These are phyloP conservation scores for Cheumatopsyche charites DNA, from an alignment of 1,140 invertebrate genomes.

Conservation along the genomic window DNA sequence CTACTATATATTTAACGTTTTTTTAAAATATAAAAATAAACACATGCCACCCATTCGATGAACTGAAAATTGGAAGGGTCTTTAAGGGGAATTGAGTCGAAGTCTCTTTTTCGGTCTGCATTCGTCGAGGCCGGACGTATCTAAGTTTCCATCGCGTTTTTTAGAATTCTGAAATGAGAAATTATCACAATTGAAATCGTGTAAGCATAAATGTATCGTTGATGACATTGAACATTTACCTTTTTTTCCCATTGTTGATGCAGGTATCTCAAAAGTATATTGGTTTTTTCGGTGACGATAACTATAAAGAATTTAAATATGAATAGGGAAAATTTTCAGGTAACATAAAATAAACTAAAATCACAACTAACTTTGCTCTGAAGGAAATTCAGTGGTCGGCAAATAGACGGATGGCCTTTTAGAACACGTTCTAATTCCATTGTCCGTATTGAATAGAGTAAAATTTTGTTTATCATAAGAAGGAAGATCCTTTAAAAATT, in stretches of 20 bases:
- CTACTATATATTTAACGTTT: background rate
- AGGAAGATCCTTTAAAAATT: conserved; percentile 90
- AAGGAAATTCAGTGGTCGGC: conserved; percentile 86
- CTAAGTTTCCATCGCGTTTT: conserved; percentile 61
- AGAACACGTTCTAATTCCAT: conserved; percentile 79
- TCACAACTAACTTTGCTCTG: conserved; percentile 86
- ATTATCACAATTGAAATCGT: conserved; percentile 33
- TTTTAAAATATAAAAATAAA: conserved; percentile 26
- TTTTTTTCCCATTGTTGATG: conserved; percentile 96
- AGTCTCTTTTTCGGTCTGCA: conserved; percentile 57
- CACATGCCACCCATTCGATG: background rate
- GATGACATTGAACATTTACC: conserved; percentile 53
- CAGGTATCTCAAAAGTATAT: conserved; percentile 89
- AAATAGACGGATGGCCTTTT: conserved; percentile 89
- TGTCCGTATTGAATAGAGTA: conserved; percentile 85
- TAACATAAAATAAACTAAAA: no score
- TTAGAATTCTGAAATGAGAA: conserved; percentile 58
- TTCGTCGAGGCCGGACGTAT: conserved; percentile 52
- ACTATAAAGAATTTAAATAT: conserved; percentile 67
- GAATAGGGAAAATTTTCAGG: background rate
- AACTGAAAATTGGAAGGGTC: conserved; percentile 8
- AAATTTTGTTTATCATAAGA: conserved; percentile 92
- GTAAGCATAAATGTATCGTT: background rate
- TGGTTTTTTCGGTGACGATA: conserved; percentile 94
- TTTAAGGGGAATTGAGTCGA: conserved; percentile 56